Conservation (phyloP, 2,113 vertebrate species). For the Garra rufa region DNA sequence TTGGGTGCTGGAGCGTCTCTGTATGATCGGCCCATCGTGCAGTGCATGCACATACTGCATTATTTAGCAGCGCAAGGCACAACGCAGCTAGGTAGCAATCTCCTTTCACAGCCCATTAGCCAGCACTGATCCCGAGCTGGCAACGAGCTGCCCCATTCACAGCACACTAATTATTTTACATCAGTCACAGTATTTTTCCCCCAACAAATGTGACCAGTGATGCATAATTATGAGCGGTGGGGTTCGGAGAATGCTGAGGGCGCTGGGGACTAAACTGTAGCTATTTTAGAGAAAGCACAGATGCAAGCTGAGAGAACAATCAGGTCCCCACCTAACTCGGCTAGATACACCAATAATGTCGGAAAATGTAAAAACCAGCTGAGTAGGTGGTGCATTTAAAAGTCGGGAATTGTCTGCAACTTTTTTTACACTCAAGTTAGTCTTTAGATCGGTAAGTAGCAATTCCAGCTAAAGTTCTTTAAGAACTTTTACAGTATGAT, state of each 20-base stretch:
- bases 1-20: constrained; percentile 51
- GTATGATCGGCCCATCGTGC: constrained; percentile 50
- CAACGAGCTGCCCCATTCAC: constrained; percentile 40
- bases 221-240: constrained; percentile 52
- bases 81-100: constrained; percentile 57
- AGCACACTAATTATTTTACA: constrained; percentile 61
- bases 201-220: constrained; percentile 45
- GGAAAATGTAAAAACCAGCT: not conserved
- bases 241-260: constrained; percentile 29
- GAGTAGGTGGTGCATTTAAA: not conserved
- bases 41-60: constrained; percentile 52
- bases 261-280: constrained; percentile 24
- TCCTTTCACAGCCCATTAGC: constrained; percentile 63
- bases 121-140: constrained; percentile 48
- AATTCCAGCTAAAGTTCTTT: not conserved
- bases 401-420: constrained; percentile 16
- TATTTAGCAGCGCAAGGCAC: constrained; percentile 58
- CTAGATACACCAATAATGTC: constrained; percentile 2
- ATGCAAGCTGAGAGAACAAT: constrained; percentile 15
- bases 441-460: not conserved
- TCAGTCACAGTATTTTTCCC: constrained; percentile 55
- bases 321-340: constrained; percentile 12
- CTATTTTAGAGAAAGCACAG: constrained; percentile 36
- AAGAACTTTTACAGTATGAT: not conserved
- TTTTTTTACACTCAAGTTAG: not conserved